Percentiles rank a stretch among this genome's conserved stretches.
phyloP scores from a whole-genome alignment of 2,113 vertebrate genomes.

The Bettongia penicillata region DNA sequence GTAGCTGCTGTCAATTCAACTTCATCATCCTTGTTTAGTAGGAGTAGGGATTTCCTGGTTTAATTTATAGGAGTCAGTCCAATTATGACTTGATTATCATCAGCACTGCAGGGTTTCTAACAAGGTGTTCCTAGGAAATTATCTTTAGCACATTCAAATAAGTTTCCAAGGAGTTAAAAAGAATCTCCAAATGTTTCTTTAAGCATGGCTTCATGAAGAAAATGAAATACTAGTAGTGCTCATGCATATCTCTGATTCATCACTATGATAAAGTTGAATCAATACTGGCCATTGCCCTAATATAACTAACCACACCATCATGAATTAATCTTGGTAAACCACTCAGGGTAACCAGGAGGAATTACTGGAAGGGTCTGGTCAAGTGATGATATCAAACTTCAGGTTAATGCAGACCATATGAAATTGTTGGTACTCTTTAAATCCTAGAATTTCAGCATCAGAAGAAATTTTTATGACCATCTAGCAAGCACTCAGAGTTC shows the following conservation, averaged over 20 bases:
- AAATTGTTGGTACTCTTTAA: background rate
- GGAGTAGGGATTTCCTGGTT: background rate
- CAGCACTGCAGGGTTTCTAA: background rate
- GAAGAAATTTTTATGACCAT: background rate
- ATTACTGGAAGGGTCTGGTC: background rate
- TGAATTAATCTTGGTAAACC: conserved; percentile 48
- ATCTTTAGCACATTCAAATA: background rate
- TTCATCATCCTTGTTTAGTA: background rate
- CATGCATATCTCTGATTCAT: background rate
- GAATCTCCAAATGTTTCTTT: conserved; percentile 25
- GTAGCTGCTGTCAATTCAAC: background rate
- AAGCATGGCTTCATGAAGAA: conserved; percentile 22
- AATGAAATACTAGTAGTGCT: background rate
- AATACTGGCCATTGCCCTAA: background rate
- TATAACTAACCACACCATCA: background rate
- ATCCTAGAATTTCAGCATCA: background rate
- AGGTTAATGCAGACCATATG: background rate
- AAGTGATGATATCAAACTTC: conserved; percentile 14
- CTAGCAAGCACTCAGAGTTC: background rate
- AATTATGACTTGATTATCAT: background rate
- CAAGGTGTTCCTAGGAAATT: background rate
- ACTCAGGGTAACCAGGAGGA: conserved; percentile 35
- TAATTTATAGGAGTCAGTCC: background rate
- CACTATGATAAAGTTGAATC: background rate
- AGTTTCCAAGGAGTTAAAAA: background rate